phyloP scores from a whole-genome alignment of 2,113 vertebrate genomes.

The Naja naja region DNA sequence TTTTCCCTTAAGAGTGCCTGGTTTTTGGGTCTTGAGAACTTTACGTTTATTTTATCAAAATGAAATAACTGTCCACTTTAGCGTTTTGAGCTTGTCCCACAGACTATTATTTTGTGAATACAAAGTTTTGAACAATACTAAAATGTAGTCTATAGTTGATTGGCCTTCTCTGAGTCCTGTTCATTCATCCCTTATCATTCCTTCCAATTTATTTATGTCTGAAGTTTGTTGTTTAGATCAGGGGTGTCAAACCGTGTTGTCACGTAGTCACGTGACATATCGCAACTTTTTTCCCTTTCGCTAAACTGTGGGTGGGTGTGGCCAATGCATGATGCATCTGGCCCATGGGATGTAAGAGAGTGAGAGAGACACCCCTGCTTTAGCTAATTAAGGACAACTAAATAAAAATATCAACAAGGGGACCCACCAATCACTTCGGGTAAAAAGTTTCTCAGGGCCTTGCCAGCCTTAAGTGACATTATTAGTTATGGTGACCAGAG shows the following conservation, averaged over 20 bases:
- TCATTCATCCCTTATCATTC: too few species aligned
- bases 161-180: too few species aligned
- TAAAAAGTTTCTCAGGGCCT: background rate
- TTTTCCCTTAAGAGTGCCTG: background rate
- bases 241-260: too few species aligned
- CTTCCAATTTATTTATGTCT: too few species aligned
- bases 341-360: too few species aligned
- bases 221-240: too few species aligned
- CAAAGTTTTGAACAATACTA: background rate
- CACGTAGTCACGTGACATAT: too few species aligned
- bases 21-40: background rate
- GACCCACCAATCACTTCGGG: background rate
- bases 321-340: too few species aligned
- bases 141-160: too few species aligned
- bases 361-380: too few species aligned
- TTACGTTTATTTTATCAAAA: background rate
- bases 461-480: background rate
- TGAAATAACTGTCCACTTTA: background rate
- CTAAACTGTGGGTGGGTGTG: too few species aligned
- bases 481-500: background rate
- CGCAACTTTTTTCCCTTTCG: too few species aligned
- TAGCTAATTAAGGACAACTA: background rate
- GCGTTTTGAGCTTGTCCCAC: background rate
- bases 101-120: background rate
- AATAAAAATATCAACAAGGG: background rate